These are phyloP conservation scores for Solea solea DNA, from an alignment of 2,113 vertebrate genomes.

Conservation along the genomic window DNA sequence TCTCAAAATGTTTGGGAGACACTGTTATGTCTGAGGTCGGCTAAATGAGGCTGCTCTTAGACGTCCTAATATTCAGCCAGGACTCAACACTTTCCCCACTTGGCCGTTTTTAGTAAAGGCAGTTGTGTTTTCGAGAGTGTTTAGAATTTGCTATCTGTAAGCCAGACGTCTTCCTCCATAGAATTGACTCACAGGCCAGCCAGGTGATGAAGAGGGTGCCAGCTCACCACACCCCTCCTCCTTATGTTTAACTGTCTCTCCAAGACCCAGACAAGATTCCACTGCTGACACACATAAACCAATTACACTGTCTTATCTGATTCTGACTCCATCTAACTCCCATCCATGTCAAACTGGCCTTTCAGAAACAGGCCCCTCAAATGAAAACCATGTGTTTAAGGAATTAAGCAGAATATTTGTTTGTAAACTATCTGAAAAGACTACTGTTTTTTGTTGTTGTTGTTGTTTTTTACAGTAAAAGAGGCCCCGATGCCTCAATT, in stretches of 20 bases:
- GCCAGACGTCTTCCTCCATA: conserved; percentile 36
- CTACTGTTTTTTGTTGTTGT: conserved; percentile 36
- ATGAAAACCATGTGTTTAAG: conserved; percentile 75
- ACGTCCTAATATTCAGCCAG: conserved; percentile 30
- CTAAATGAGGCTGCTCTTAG: conserved; percentile 31
- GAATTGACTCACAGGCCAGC: conserved; percentile 53
- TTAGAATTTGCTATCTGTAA: conserved; percentile 29
- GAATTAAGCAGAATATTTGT: conserved; percentile 49
- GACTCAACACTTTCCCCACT: conserved; percentile 37
- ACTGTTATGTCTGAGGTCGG: conserved; percentile 64
- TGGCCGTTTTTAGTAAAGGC: conserved; percentile 4
- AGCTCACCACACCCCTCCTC: conserved; percentile 35
- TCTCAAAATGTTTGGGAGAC: conserved; percentile 54
- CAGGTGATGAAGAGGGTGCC: conserved; percentile 74
- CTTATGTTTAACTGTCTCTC: conserved; percentile 51
- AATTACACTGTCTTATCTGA: conserved; percentile 79
- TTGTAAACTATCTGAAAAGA: conserved; percentile 53
- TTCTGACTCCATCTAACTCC: conserved; percentile 70
- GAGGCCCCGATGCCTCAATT: conserved; percentile 13
- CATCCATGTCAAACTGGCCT: conserved; percentile 73
- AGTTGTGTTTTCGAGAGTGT: conserved; percentile 22
- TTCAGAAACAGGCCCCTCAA: conserved; percentile 69
- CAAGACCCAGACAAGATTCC: conserved; percentile 73
- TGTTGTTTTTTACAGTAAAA: neutral
- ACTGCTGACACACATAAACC: conserved; percentile 79